Conservation (phyloP, 2,888 invertebrate species). For the Dryadula phaetusa region DNA sequence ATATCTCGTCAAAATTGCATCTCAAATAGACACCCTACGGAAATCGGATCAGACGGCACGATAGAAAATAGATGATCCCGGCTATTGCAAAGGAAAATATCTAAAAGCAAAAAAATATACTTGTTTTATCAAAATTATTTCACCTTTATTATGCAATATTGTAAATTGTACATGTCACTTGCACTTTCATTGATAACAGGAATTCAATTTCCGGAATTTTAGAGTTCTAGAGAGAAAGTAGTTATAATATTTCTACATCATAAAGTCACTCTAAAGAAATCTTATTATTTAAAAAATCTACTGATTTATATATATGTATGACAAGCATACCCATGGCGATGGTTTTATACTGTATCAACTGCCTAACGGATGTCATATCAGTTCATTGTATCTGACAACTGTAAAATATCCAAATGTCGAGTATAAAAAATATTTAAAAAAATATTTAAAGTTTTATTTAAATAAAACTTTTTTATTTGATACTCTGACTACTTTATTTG, state of each 20-base stretch:
- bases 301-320: too few species aligned
- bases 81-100: constrained; percentile 28
- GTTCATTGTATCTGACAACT: not conserved
- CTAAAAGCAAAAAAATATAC: not conserved
- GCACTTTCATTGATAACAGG: not conserved
- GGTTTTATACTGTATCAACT: constrained; percentile 1
- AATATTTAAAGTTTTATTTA: too few species aligned
- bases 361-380: not conserved
- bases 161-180: not conserved
- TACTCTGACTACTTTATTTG: too few species aligned
- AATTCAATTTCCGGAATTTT: not conserved
- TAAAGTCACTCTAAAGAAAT: too few species aligned
- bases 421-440: too few species aligned
- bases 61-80: constrained; percentile 41
- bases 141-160: too few species aligned
- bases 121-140: not conserved
- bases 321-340: not conserved
- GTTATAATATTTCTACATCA: too few species aligned
- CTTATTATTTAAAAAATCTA: too few species aligned
- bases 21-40: constrained; percentile 46
- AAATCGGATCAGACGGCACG: constrained; percentile 46
- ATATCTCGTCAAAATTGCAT: constrained; percentile 51
- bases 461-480: too few species aligned
- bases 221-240: not conserved
- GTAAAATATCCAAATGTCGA: not conserved